Conservation (phyloP, 2,113 vertebrate species). For the Bettongia penicillata region DNA sequence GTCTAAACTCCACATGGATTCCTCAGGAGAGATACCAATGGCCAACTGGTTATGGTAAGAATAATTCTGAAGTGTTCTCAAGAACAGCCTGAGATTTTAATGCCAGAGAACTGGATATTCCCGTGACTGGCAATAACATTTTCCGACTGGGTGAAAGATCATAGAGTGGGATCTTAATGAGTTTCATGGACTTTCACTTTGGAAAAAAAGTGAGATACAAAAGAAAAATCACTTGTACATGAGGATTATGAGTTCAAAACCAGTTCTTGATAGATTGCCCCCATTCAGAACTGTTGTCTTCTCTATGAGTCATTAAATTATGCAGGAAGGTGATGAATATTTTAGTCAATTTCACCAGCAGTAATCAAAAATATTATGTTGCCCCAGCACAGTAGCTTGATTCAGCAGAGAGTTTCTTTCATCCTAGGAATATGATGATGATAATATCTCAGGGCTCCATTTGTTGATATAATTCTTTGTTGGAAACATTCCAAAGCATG, state of each 20-base stretch:
- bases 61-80: constrained; percentile 18
- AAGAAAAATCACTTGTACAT: constrained; percentile 36
- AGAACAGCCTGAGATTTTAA: constrained; percentile 33
- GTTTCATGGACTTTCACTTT: constrained; percentile 41
- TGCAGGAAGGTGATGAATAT: constrained; percentile 62
- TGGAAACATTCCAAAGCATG: constrained; percentile 64
- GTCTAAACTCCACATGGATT: constrained; percentile 56
- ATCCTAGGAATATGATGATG: constrained; percentile 61
- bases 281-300: constrained; percentile 70
- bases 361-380: constrained; percentile 59
- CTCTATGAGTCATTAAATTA: constrained; percentile 74
- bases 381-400: constrained; percentile 56
- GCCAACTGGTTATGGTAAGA: constrained; percentile 36
- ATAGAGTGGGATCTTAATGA: constrained; percentile 35
- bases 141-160: neutral
- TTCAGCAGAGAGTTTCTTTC: constrained; percentile 59
- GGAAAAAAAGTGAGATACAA: constrained; percentile 1
- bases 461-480: constrained; percentile 40
- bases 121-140: constrained; percentile 8
- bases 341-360: constrained; percentile 64
- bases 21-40: constrained; percentile 22
- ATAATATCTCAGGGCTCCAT: constrained; percentile 57
- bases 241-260: constrained; percentile 49
- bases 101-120: constrained; percentile 9
- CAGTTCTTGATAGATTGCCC: constrained; percentile 44